Conservation (phyloP, 2,888 invertebrate genomes). For the Pyralis farinalis region DNA sequence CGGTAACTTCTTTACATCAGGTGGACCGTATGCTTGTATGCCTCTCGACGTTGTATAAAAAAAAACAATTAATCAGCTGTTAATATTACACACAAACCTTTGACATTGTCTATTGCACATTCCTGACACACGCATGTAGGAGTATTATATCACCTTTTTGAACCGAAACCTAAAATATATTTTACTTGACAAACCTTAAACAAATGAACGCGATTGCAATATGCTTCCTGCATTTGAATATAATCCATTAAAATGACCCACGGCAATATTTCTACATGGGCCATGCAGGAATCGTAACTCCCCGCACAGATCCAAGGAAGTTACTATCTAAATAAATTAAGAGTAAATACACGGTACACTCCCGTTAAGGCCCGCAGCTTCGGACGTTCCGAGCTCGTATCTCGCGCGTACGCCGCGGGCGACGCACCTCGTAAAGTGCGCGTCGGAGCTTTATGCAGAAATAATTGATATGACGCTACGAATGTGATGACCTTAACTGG, state of each 20-base stretch:
- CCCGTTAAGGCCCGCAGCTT: not conserved
- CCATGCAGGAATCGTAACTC: not conserved
- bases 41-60: too few relatives aligned
- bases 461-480: constrained; percentile 31
- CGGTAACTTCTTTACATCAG: too few relatives aligned
- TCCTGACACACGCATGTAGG: too few relatives aligned
- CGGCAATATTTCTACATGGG: not conserved
- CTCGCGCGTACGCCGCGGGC: not conserved
- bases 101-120: too few relatives aligned
- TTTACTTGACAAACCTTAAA: too few relatives aligned
- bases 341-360: not conserved
- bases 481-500: constrained; percentile 22
- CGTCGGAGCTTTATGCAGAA: constrained; percentile 25
- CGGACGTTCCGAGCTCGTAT: not conserved
- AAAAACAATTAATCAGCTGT: too few relatives aligned
- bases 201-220: too few relatives aligned
- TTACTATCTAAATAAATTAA: not conserved
- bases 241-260: not conserved
- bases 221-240: too few relatives aligned
- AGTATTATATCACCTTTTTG: too few relatives aligned
- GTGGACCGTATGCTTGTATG: too few relatives aligned
- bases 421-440: not conserved
- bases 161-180: too few relatives aligned
- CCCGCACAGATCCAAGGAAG: not conserved
- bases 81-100: too few relatives aligned